Evolutionary conservation across 2,113 vertebrate genomes (phyloP).

Genomic region (Pteronura brasiliensis): DNA sequence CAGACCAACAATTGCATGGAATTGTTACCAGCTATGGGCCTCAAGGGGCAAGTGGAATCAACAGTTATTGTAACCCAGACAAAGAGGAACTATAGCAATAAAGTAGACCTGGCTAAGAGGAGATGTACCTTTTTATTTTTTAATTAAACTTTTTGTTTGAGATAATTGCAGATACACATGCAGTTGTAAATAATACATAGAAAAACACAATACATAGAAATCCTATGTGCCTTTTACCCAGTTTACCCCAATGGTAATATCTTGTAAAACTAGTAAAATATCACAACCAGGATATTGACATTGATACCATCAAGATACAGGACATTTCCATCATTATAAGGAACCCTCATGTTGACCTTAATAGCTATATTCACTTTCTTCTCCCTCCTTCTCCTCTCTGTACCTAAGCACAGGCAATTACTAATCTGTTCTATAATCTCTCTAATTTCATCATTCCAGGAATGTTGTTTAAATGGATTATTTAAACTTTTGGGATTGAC

Average conservation of each 20-base stretch:
- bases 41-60: neutral
- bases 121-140: neutral
- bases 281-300: neutral
- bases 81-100: neutral
- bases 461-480: neutral
- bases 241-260: neutral
- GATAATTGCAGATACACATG: neutral
- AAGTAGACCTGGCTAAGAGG: neutral
- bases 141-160: neutral
- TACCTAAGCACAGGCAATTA: neutral
- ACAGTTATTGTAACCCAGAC: neutral
- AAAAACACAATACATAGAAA: neutral
- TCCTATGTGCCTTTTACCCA: neutral
- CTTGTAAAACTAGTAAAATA: neutral
- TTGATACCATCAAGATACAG: neutral
- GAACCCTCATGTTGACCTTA: neutral
- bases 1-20: neutral
- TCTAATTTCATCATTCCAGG: neutral
- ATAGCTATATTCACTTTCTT: neutral
- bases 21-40: neutral
- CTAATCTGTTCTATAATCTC: neutral
- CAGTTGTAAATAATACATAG: neutral
- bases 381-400: rapidly evolving
- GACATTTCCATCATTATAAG: neutral
- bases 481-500: neutral